A percentile compares a stretch with the other conserved stretches of the same genome.
These are phyloP conservation scores for Drosophila maculinotata DNA, from an alignment of 2,888 invertebrate genomes.

Conservation along the genomic window DNA sequence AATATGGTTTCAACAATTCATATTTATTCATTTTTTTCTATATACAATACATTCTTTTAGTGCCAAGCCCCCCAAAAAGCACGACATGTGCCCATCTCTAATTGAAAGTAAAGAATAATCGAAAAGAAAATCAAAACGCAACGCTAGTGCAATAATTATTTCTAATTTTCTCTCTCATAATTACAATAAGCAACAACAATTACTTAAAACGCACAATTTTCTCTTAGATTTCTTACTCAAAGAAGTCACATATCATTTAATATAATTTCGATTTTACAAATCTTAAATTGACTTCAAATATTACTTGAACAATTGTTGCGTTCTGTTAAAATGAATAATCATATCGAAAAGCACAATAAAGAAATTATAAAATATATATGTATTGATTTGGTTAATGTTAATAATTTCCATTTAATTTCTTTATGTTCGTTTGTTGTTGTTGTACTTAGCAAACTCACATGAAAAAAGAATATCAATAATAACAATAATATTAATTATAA, in stretches of 20 bases:
- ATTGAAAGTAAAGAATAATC: conserved; percentile 16
- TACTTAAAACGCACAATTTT: conserved; percentile 14
- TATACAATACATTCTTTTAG: not conserved
- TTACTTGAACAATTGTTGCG: conserved; percentile 13
- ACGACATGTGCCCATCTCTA: conserved; percentile 1
- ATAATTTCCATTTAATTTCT: conserved; percentile 24
- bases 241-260: conserved; percentile 56
- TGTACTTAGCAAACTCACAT: conserved; percentile 56
- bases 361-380: conserved; percentile 19
- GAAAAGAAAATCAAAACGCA: conserved; percentile 62
- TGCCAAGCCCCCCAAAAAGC: not conserved
- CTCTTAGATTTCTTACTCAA: conserved; percentile 5
- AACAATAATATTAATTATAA: conserved; percentile 20
- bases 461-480: conserved; percentile 22
- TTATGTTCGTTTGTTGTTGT: conserved; percentile 55
- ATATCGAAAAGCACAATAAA: conserved; percentile 68
- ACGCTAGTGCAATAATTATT: conserved; percentile 76
- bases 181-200: conserved; percentile 38
- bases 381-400: conserved; percentile 29
- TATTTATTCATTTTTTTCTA: not conserved
- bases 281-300: conserved; percentile 8
- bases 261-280: conserved; percentile 34
- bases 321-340: conserved; percentile 61
- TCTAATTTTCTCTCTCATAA: conserved; percentile 46
- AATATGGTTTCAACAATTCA: not conserved